Evolutionary conservation across 2,888 invertebrate genomes (phyloP), one percentile per base, ranked within the genome.

Genomic region (Bugulina stolonifera): DNA sequence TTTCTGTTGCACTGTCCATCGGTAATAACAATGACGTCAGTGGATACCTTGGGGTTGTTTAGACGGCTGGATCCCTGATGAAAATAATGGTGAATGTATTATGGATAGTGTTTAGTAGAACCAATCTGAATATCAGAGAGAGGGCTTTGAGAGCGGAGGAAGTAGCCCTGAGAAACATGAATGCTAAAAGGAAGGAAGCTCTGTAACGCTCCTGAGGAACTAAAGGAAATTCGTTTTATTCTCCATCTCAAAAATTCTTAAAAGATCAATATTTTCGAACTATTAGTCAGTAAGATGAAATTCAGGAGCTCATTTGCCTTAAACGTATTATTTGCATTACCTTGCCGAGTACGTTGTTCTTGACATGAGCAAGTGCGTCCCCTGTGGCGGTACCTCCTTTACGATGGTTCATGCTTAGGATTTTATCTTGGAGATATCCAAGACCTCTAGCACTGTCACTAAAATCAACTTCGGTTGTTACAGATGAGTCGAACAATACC

Each of bases 401-500:
- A 14, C 64, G 22, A 32, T 64, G 64, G 25, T 64, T 64, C 3
- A 64, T 64, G 32, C 64, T 64, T 32, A 64, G 29, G n/a, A 64
- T 64, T 32, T 64, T 64, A 34, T 64, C 64, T 27, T 64, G 64
- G 3, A 64, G 64, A 27, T 64, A 64, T 32, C 64, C 64, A 5
- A 64, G 32, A 32, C 64, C 64, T 32, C 32, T 64, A 18, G 64
- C 25, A 32, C 64, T 64, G 3, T 64, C 64, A 64, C 64, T 64
- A n/a, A 64, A 64, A 32, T 64, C 64, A 5, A 64, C 64, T 64
- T 64, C 64, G 2, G 64, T 64, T 2, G 64, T 64, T 5, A 64
- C 64, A 32, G 32, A 29, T 14, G 29, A 29, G 27, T 64, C 64
- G 32, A 64, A 64, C 64, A 64, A n/a, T 14, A 64, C 64, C 29